A percentile compares a stretch with the other conserved stretches of the same genome.
Evolutionary conservation across 2,113 vertebrate species (phyloP).

Genomic region (Podocnemis expansa): DNA sequence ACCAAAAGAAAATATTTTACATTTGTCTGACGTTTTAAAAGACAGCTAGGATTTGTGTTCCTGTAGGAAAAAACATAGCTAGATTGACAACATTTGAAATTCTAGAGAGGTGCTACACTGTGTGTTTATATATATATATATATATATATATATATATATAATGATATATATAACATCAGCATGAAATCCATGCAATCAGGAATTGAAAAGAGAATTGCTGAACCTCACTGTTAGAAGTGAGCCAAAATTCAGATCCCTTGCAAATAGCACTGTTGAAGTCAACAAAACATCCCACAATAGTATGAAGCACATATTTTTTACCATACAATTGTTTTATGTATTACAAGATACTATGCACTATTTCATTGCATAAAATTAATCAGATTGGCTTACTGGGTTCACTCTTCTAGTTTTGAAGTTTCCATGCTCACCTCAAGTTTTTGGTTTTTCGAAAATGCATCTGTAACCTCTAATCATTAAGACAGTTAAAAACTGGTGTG

Average conservation of each 20-base stretch:
- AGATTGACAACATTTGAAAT: no score
- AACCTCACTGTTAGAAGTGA: neutral
- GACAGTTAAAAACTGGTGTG: neutral
- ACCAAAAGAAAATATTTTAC: no score
- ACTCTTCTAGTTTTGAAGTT: neutral
- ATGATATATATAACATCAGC: neutral
- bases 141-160: neutral
- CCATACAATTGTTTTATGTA: no score
- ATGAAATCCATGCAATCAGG: neutral
- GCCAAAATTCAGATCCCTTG: no score
- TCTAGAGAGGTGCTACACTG: no score
- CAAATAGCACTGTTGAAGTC: no score
- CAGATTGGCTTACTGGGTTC: neutral
- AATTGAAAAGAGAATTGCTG: neutral
- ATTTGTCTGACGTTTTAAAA: no score
- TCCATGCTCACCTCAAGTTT: neutral
- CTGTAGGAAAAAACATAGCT: no score
- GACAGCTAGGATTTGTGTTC: no score
- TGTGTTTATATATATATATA: rapidly evolving
- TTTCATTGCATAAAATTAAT: neutral
- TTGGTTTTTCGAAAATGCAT: neutral
- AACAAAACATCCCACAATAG: no score
- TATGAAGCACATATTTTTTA: no score
- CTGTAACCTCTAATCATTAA: neutral
- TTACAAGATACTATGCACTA: no score